phyloP scores from a whole-genome alignment of 2,797 vertebrate genomes.

The Phalanger gymnotis region DNA sequence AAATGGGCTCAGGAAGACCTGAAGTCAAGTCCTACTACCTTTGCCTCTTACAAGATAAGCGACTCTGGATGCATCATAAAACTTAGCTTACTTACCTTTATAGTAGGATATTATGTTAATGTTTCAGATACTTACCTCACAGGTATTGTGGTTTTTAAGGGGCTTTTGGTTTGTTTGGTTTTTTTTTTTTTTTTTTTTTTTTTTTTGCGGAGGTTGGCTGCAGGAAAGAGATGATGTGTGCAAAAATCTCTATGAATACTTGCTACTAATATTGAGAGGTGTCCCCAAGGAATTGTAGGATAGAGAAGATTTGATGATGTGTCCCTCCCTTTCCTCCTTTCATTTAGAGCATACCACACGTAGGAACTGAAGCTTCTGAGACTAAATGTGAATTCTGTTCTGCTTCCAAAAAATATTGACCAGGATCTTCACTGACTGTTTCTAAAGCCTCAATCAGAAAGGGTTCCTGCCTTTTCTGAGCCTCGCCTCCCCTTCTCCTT shows the following conservation, averaged over 20 bases:
- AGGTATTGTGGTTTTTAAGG: too few relatives aligned
- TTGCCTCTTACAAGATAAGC: too few relatives aligned
- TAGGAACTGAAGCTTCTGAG: neutral
- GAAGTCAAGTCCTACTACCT: too few relatives aligned
- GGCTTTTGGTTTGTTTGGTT: too few relatives aligned
- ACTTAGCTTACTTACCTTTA: too few relatives aligned
- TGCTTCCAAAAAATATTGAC: neutral
- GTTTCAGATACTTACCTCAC: too few relatives aligned
- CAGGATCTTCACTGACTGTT: neutral
- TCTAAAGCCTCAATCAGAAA: neutral
- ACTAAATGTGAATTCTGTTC: neutral
- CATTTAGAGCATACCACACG: neutral
- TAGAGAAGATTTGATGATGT: neutral
- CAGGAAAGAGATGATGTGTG: neutral
- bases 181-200: too few relatives aligned
- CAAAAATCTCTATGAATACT: neutral
- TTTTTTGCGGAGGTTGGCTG: too few relatives aligned
- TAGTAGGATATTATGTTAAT: too few relatives aligned
- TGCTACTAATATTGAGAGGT: neutral
- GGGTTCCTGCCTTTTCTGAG: neutral
- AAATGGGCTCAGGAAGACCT: too few relatives aligned
- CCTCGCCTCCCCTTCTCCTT: neutral
- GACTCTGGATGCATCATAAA: too few relatives aligned
- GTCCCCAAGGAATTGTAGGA: neutral
- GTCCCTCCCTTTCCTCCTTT: neutral